A percentile compares a stretch with the other conserved stretches of the same genome.
Evolutionary conservation across 2,797 vertebrate genomes (phyloP).

Genomic region (Numenius phaeopus): DNA sequence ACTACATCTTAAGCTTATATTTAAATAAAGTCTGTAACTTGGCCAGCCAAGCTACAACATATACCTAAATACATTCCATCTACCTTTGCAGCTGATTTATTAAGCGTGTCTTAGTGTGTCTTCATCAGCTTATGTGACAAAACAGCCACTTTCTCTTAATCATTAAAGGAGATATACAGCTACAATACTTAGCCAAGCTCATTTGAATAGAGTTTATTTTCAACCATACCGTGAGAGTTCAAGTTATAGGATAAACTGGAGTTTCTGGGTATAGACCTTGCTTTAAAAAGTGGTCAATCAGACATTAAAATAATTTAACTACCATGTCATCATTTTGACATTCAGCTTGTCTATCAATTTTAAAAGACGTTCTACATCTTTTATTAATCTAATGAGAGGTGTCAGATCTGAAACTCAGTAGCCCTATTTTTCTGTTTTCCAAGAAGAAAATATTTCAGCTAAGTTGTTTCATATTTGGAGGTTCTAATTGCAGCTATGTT

Average conservation of each 20-base stretch:
- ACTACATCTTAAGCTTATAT: constrained; percentile 14
- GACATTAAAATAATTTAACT: constrained; percentile 25
- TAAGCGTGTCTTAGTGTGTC: neutral
- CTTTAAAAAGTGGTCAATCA: constrained; percentile 35
- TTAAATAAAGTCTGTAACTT: constrained; percentile 80
- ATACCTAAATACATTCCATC: neutral
- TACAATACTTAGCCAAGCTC: neutral
- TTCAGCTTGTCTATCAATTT: neutral
- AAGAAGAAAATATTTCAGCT: neutral
- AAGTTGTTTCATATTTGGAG: neutral
- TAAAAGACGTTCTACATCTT: neutral
- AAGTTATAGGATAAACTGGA: neutral
- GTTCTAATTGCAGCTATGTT: neutral
- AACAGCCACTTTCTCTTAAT: neutral
- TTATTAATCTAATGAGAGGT: neutral
- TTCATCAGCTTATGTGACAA: neutral
- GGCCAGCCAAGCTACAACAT: constrained; percentile 89
- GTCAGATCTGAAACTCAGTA: neutral
- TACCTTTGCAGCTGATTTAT: neutral
- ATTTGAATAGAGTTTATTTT: neutral
- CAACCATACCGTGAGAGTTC: neutral
- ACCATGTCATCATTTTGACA: constrained; percentile 69
- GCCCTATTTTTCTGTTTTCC: neutral
- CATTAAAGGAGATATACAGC: neutral
- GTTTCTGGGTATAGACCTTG: neutral